Evolutionary conservation across 2,797 vertebrate species (phyloP).

Genomic region (Pampus argenteus): DNA sequence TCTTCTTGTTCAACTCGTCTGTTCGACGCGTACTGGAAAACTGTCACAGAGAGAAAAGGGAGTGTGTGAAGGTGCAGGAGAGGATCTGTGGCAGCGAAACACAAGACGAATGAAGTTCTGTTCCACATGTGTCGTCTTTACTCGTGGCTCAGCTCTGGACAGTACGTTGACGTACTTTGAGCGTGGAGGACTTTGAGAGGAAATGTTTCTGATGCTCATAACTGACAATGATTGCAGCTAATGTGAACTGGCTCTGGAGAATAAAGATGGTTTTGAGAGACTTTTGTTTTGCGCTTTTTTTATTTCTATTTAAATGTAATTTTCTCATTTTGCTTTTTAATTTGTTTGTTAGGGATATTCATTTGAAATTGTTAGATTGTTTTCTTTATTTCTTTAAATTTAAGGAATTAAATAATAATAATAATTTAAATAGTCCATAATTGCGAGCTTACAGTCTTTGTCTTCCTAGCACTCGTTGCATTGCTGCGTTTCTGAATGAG

Average conservation of each 20-base stretch:
- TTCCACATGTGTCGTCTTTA: conserved; percentile 51
- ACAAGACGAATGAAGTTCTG: conserved; percentile 26
- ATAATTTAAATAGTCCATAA: too few species aligned
- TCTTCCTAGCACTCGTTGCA: too few species aligned
- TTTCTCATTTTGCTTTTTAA: neutral
- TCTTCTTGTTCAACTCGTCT: conserved; percentile 61
- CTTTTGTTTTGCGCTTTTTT: conserved; percentile 37
- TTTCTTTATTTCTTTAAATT: too few species aligned
- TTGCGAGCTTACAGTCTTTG: too few species aligned
- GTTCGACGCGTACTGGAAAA: conserved; percentile 58
- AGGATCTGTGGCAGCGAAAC: conserved; percentile 43
- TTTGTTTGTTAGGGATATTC: too few species aligned
- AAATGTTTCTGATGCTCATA: conserved; percentile 48
- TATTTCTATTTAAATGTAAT: conserved; percentile 5
- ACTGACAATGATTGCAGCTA: conserved; percentile 73
- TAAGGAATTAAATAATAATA: too few species aligned
- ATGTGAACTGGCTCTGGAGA: conserved; percentile 83
- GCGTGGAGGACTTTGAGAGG: conserved; percentile 55
- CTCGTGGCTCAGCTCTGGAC: too few species aligned
- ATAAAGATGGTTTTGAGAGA: conserved; percentile 87
- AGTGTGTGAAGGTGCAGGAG: conserved; percentile 39
- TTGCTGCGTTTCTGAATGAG: too few species aligned
- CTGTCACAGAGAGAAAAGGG: conserved; percentile 39
- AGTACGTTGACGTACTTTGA: conserved; percentile 47
- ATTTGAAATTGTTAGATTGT: neutral